A percentile compares a stretch with the other conserved stretches of the same genome.
These are phyloP conservation scores for Brachionus calyciflorus DNA, from an alignment of 1,140 invertebrate genomes.

Conservation along the genomic window DNA sequence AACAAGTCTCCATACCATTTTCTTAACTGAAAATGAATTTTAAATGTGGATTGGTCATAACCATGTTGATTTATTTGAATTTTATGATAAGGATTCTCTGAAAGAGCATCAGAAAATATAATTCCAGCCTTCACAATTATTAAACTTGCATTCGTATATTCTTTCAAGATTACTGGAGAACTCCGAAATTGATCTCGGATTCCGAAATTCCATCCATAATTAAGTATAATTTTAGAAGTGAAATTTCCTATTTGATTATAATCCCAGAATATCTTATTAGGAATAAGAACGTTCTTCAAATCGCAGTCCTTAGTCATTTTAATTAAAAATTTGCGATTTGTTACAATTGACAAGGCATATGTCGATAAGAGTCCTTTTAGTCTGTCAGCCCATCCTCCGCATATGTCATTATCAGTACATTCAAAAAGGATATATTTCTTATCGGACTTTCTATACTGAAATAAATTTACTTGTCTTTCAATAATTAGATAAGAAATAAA, in stretches of 20 bases:
- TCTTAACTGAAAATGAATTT: not conserved
- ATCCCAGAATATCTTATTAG: conserved; percentile 8
- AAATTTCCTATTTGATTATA: not conserved
- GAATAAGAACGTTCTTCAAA: not conserved
- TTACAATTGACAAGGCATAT: not conserved
- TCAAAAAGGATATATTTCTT: not conserved
- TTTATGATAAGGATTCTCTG: not conserved
- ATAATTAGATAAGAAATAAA: too few relatives aligned
- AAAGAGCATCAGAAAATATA: not conserved
- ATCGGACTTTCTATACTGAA: too few relatives aligned
- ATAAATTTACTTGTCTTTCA: too few relatives aligned
- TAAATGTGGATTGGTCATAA: conserved; percentile 4
- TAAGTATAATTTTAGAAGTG: not conserved
- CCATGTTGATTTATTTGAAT: not conserved
- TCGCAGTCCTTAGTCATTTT: conserved; percentile 39
- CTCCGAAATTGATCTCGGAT: not conserved
- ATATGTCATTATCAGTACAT: not conserved
- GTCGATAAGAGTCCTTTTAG: conserved; percentile 26
- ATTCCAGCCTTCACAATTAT: not conserved
- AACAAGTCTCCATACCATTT: conserved; percentile 12
- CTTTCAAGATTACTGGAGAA: not conserved
- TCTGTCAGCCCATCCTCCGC: conserved; percentile 37
- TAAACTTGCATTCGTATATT: not conserved
- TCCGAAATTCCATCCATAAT: not conserved
- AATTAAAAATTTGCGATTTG: conserved; percentile 29